Evolutionary conservation across 92 coral and sea anemone species (phyloP).

Genomic region (Porites rus): DNA sequence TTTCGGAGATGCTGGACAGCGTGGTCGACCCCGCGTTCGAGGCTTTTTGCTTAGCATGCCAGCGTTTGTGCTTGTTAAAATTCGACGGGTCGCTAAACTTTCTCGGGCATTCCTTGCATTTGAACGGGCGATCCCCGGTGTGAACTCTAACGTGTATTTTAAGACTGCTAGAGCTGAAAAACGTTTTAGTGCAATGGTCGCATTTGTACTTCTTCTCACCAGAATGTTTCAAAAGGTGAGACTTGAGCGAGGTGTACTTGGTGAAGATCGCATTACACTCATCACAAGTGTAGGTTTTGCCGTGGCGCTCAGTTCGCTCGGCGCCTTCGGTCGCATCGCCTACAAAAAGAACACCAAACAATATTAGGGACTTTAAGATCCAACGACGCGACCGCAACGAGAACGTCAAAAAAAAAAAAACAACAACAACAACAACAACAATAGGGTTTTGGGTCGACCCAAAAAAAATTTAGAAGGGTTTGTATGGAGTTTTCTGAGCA

Average conservation of each 20-base stretch:
- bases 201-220: constrained; percentile 98
- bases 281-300: constrained; percentile 82
- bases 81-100: constrained; percentile 99
- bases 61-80: constrained; percentile 98
- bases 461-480: too few relatives aligned
- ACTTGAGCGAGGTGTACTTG: constrained; percentile 93
- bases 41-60: constrained; percentile 89
- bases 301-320: constrained; percentile 13
- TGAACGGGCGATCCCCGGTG: constrained; percentile 97
- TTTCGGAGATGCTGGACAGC: constrained; percentile 26
- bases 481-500: too few relatives aligned
- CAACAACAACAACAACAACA: too few relatives aligned
- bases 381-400: too few relatives aligned
- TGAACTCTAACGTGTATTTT: constrained; percentile 98
- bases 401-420: too few relatives aligned
- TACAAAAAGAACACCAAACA: not conserved
- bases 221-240: constrained; percentile 94
- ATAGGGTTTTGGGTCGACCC: too few relatives aligned
- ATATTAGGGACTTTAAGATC: too few relatives aligned
- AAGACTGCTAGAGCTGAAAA: constrained; percentile 97
- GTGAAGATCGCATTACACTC: constrained; percentile 92
- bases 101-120: constrained; percentile 96
- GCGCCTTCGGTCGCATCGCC: constrained; percentile 22
- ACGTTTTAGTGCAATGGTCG: constrained; percentile 92
- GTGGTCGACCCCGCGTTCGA: constrained; percentile 23